Evolutionary conservation across 2,113 vertebrate genomes (phyloP).

Genomic region (Thamnaconus septentrionalis): DNA sequence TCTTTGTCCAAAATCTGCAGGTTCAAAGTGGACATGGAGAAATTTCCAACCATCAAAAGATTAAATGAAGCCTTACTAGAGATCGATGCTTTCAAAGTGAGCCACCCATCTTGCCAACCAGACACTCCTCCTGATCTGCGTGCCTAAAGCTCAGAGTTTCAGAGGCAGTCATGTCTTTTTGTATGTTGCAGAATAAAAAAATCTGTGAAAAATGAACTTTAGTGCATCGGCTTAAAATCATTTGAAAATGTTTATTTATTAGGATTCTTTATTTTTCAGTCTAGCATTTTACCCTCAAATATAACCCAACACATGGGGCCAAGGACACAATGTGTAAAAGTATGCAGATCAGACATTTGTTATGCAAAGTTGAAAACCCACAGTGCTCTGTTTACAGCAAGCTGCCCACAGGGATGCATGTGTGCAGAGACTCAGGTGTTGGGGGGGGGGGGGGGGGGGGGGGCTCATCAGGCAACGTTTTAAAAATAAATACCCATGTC

Average conservation of each 20-base stretch:
- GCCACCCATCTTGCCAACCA: slow-evolving; percentile 86
- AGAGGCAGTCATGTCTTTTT: neutral
- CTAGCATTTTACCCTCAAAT: neutral
- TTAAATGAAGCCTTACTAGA: slow-evolving; percentile 85
- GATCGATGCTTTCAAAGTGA: slow-evolving; percentile 86
- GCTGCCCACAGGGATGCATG: neutral
- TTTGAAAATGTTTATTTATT: slow-evolving; percentile 6
- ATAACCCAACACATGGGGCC: neutral
- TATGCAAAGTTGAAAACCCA: slow-evolving; percentile 38
- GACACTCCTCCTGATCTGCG: slow-evolving; percentile 86
- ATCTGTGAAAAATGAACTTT: slow-evolving; percentile 5
- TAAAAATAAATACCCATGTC: neutral
- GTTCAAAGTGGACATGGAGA: slow-evolving; percentile 86
- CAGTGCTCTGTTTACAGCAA: neutral
- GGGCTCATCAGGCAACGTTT: too few relatives aligned
- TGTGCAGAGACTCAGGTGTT: too few relatives aligned
- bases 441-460: too few relatives aligned
- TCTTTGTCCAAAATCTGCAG: slow-evolving; percentile 63
- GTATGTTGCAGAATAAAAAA: slow-evolving; percentile 34
- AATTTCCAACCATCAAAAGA: slow-evolving; percentile 84
- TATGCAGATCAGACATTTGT: slow-evolving; percentile 43
- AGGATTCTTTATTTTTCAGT: neutral
- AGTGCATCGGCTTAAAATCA: slow-evolving; percentile 16
- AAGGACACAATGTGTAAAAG: slow-evolving; percentile 18
- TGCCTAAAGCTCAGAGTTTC: slow-evolving; percentile 57